phyloP scores from a whole-genome alignment of 2,888 invertebrate genomes.

The Cryptophagus acutangulus region DNA sequence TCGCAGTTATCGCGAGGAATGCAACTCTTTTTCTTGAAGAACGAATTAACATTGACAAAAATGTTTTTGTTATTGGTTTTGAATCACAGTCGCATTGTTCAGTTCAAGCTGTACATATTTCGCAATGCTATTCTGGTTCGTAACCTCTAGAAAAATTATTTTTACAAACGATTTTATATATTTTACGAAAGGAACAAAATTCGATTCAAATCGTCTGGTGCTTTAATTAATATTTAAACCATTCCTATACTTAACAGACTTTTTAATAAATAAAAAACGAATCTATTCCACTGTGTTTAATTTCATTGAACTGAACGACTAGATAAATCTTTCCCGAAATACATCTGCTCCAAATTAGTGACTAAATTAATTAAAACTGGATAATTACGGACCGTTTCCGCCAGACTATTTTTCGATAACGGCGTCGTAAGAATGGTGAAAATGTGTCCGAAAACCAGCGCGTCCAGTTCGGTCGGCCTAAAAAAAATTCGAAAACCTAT shows the following conservation, averaged over 20 bases:
- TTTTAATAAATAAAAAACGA: no score
- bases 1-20: slow-evolving; percentile 18
- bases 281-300: no score
- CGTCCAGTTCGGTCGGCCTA: slow-evolving; percentile 93
- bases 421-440: slow-evolving; percentile 89
- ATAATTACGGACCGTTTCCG: slow-evolving; percentile 72
- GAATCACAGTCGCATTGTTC: slow-evolving; percentile 45
- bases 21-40: slow-evolving; percentile 8
- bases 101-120: slow-evolving; percentile 28
- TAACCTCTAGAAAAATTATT: no score
- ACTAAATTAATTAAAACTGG: slow-evolving; percentile 76
- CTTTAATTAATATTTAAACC: no score
- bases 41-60: slow-evolving; percentile 10
- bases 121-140: slow-evolving; percentile 43
- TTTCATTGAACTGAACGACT: no score
- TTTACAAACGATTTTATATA: no score
- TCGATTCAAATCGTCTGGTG: no score
- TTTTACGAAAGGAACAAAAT: no score
- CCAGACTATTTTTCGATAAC: slow-evolving; percentile 76
- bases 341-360: slow-evolving; percentile 75
- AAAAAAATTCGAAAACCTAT: no score
- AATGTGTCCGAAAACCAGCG: slow-evolving; percentile 94
- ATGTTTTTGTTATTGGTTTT: slow-evolving; percentile 34
- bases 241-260: no score
- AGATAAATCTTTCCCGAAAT: no score